Conservation (phyloP, 2,888 invertebrate genomes). For the Sminthurides aquaticus region DNA sequence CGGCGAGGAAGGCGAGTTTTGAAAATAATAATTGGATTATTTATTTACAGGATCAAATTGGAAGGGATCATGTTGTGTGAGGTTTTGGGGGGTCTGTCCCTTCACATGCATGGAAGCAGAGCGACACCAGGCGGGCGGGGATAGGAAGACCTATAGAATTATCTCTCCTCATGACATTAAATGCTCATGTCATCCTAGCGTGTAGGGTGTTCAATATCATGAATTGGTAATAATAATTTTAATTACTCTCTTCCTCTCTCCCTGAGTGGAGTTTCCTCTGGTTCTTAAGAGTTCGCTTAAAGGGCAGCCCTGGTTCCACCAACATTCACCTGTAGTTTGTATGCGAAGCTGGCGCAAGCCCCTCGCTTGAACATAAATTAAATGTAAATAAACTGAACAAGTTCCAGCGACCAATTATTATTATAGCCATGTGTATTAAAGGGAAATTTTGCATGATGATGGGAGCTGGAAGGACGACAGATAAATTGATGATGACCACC, state of each 20-base stretch:
- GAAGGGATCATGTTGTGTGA: background rate
- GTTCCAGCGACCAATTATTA: background rate
- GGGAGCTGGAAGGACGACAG: too few species aligned
- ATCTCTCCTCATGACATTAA: too few species aligned
- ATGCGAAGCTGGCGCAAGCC: too few species aligned
- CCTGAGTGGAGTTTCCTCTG: background rate
- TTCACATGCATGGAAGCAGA: background rate
- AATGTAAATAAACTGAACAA: too few species aligned
- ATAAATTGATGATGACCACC: too few species aligned
- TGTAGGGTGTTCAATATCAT: background rate
- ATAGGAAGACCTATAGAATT: too few species aligned
- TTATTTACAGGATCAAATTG: background rate
- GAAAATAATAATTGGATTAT: background rate
- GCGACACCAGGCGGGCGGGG: too few species aligned
- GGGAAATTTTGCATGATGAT: too few species aligned
- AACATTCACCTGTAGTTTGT: background rate
- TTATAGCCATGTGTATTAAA: background rate
- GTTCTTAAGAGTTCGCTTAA: background rate
- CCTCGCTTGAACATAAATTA: too few species aligned
- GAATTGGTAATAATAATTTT: background rate
- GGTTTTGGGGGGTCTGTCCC: background rate
- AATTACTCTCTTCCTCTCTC: background rate
- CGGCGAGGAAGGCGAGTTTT: background rate
- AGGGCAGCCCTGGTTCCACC: background rate
- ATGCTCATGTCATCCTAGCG: background rate